A percentile compares a stretch with the other conserved stretches of the same genome.
phyloP scores from a whole-genome alignment of 2,113 vertebrate species.

The Scomber japonicus region DNA sequence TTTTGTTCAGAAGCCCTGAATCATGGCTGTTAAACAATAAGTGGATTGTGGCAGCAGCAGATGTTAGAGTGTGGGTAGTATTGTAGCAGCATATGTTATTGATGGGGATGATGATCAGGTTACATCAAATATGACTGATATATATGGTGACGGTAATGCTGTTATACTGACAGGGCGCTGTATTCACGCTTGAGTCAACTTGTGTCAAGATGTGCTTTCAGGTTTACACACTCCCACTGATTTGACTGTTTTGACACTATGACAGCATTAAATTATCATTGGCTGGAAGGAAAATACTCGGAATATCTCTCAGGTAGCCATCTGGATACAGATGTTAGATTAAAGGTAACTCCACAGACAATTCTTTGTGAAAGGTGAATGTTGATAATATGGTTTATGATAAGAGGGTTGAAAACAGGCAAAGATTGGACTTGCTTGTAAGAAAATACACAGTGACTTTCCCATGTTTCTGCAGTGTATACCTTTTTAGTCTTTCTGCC shows the following conservation, averaged over 20 bases:
- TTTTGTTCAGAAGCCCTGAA: constrained; percentile 21
- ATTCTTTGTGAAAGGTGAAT: neutral
- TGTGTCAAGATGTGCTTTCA: constrained; percentile 40
- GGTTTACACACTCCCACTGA: constrained; percentile 33
- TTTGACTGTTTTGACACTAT: constrained; percentile 38
- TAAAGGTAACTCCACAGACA: neutral
- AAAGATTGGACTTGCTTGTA: neutral
- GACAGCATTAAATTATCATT: constrained; percentile 41
- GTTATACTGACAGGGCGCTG: constrained; percentile 40
- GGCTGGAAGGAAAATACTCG: too few species aligned
- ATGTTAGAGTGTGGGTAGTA: constrained; percentile 36
- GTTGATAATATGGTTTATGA: neutral
- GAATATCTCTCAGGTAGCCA: constrained; percentile 5
- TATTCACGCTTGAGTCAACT: constrained; percentile 32
- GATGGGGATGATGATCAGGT: constrained; percentile 44
- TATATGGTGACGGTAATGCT: constrained; percentile 24
- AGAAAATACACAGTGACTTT: neutral
- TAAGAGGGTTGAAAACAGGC: neutral
- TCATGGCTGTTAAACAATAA: constrained; percentile 38
- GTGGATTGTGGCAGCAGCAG: constrained; percentile 30
- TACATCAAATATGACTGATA: constrained; percentile 46
- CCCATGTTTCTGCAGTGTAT: neutral
- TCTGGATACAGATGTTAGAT: neutral
- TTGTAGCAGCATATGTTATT: constrained; percentile 7
- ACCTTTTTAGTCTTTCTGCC: neutral